Percentiles rank a stretch among this genome's conserved stretches.
Evolutionary conservation across 2,797 vertebrate species (phyloP).

Genomic region (Phrynocephalus forsythii): DNA sequence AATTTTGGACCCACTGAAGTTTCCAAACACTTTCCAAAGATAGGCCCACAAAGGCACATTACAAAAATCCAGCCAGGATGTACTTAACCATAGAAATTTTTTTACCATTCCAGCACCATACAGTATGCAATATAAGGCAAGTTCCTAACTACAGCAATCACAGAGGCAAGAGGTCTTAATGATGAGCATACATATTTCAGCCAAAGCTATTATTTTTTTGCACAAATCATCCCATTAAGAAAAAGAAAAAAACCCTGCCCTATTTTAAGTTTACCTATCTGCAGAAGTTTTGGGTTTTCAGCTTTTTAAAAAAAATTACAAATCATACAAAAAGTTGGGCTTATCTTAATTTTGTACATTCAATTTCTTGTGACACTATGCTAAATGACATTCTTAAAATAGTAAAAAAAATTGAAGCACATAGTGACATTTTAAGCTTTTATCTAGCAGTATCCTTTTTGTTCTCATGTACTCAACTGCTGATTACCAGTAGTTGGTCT

Average conservation of each 20-base stretch:
- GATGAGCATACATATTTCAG: background rate
- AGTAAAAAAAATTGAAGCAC: background rate
- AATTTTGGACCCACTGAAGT: too few relatives aligned
- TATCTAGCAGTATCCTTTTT: background rate
- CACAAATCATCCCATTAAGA: background rate
- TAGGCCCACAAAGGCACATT: too few relatives aligned
- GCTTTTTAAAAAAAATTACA: background rate
- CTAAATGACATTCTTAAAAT: background rate
- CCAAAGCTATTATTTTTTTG: background rate
- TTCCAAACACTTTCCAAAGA: too few relatives aligned
- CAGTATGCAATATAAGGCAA: too few relatives aligned
- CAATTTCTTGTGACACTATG: background rate
- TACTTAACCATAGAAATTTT: background rate
- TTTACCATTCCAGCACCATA: background rate
- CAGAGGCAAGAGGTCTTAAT: background rate
- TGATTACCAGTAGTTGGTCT: conserved; percentile 13
- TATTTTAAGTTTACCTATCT: background rate
- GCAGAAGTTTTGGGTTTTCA: background rate
- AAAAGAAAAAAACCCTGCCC: background rate
- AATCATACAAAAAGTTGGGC: background rate
- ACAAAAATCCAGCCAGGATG: too few relatives aligned
- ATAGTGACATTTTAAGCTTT: background rate
- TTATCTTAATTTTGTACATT: too few relatives aligned
- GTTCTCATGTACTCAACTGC: background rate
- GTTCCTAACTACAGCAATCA: background rate